Base-by-base conservation (phyloP, 2,797 vertebrate species). In the Buceros bicornis region DNA sequence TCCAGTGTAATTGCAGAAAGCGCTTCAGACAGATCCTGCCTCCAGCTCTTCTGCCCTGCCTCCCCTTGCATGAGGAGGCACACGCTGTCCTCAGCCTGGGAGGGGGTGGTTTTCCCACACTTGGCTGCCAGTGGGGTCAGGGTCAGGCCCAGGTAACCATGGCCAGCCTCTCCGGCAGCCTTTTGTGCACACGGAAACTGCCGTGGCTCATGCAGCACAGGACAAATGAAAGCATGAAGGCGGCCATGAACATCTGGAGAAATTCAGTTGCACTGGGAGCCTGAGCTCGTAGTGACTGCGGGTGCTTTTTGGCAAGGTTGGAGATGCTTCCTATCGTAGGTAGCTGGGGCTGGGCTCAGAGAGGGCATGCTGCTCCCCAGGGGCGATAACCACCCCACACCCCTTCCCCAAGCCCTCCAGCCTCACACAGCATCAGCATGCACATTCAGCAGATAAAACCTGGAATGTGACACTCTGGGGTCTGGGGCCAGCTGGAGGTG, bases 381-480 rank as follows among this genome's bases (percentile, higher is more conserved):
- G 50, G 35, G 16, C 6, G 11, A 73, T 29, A 74, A 47, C 28
- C 43, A 54, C 50, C 33, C 29, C 1, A 2, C 16, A 6, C 29
- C 42, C 42, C 45, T 82, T 53, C 40, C 40, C 69, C 6, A 1
- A 56, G 62, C 65, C 51, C 67, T 64, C 42, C 71, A 42, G 57
- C 12, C 5, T 60, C 48, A 15, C 2, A 1, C 16, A 33, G 83
- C 76, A 43, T 43, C 5, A 2, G 48, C 25, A 2, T 0, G 0
- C 58, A n/a, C 4, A 4, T 40, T 84, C 56, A 22, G 56, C 6
- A 7, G 86, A 90, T 82, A 82, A 90, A 90, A 79, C 88, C 81
- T 94, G 95, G 94, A 97, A 97, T 94, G 94, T 81, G 96, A 91
- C 93, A 97, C 74, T 76, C 61, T 6, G 29, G 85, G 80, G 76